phyloP scores from a whole-genome alignment of 1,140 invertebrate species.

The Aphelenchoides besseyi region DNA sequence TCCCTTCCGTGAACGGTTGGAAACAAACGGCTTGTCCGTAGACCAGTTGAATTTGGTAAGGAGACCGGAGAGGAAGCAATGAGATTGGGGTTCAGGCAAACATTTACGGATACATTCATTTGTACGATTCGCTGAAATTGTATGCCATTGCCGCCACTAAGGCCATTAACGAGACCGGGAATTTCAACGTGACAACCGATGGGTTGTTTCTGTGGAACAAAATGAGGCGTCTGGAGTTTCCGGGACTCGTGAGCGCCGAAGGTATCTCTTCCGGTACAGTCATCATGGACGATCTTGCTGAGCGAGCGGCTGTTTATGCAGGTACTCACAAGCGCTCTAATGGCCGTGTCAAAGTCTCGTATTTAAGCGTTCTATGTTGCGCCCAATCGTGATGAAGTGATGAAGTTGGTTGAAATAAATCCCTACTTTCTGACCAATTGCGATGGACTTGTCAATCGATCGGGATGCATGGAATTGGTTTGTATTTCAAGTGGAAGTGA shows the following conservation, averaged over 20 bases:
- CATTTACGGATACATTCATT: conserved; percentile 54
- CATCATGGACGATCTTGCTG: conserved; percentile 55
- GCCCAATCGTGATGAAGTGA: conserved; percentile 57
- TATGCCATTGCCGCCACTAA: conserved; percentile 40
- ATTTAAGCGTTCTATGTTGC: conserved; percentile 55
- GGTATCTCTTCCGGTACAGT: conserved; percentile 51
- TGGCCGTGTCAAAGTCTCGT: conserved; percentile 33
- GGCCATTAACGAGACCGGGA: conserved; percentile 45
- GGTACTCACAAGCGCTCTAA: conserved; percentile 23
- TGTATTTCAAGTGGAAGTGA: background rate
- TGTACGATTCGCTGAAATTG: conserved; percentile 53
- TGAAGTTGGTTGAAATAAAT: conserved; percentile 59
- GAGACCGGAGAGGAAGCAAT: background rate
- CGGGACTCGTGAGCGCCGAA: conserved; percentile 33
- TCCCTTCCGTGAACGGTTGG: conserved; percentile 48
- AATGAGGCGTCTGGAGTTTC: conserved; percentile 49
- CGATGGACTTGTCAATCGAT: conserved; percentile 53
- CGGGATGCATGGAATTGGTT: conserved; percentile 56
- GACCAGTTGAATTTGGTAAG: conserved; percentile 28
- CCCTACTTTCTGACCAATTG: conserved; percentile 46
- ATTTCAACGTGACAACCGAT: conserved; percentile 36
- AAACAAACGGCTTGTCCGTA: conserved; percentile 43
- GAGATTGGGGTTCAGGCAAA: conserved; percentile 36
- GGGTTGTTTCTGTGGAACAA: conserved; percentile 52
- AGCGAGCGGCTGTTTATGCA: conserved; percentile 52